phyloP scores from a whole-genome alignment of 2,888 invertebrate genomes.

The Lamellibrachia satsuma region DNA sequence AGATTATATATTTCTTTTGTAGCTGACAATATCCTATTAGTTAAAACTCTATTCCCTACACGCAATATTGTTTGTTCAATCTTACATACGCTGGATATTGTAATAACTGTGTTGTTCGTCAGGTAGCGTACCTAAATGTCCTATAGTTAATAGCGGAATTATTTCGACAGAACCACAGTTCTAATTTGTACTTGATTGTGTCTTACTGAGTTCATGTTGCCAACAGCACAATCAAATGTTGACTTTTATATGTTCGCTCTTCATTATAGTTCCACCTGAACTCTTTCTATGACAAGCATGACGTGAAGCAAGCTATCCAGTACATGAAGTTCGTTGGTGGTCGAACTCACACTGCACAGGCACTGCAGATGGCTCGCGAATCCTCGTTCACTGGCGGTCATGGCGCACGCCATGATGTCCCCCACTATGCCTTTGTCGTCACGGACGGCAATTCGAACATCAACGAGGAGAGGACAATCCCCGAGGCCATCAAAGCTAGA shows the following conservation, averaged over 20 bases:
- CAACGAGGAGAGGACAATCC: constrained; percentile 28
- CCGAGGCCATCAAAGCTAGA: constrained; percentile 29
- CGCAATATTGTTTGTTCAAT: too few species aligned
- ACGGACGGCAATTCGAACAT: constrained; percentile 45
- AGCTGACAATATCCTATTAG: too few species aligned
- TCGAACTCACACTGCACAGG: constrained; percentile 58
- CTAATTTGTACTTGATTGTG: too few species aligned
- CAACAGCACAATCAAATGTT: background rate
- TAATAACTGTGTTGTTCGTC: too few species aligned
- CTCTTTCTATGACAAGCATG: constrained; percentile 45
- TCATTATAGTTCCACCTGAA: constrained; percentile 52
- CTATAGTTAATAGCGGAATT: too few species aligned
- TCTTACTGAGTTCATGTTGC: background rate
- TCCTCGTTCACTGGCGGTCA: constrained; percentile 45
- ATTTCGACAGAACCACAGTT: too few species aligned
- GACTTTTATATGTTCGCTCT: background rate
- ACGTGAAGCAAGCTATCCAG: constrained; percentile 51
- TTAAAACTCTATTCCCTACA: too few species aligned
- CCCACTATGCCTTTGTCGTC: constrained; percentile 55
- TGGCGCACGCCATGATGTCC: constrained; percentile 55
- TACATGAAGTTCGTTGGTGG: constrained; percentile 54
- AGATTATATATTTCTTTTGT: too few species aligned
- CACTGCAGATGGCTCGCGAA: constrained; percentile 38
- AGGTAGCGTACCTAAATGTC: too few species aligned
- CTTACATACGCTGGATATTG: too few species aligned